A percentile compares a stretch with the other conserved stretches of the same genome.
phyloP scores from a whole-genome alignment of 2,888 invertebrate genomes.

The Flexamia atlantica region DNA sequence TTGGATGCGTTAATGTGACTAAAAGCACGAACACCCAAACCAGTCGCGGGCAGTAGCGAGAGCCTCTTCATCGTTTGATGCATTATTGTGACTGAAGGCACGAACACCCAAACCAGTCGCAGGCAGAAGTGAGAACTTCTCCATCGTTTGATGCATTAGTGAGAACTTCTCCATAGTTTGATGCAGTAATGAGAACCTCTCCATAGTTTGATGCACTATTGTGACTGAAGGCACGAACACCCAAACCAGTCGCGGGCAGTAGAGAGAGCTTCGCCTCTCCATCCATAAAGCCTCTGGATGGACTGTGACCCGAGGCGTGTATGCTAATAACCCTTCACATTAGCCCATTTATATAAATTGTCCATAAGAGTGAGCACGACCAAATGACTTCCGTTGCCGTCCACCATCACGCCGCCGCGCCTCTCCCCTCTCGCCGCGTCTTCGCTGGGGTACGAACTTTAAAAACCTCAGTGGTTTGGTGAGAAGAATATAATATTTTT shows the following conservation, averaged over 20 bases:
- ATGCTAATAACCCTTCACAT: conserved; percentile 49
- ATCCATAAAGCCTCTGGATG: conserved; percentile 27
- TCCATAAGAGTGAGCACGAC: conserved; percentile 46
- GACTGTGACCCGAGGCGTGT: conserved; percentile 8
- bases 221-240: neutral
- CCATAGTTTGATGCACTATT: neutral
- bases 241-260: neutral
- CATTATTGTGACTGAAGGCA: no score
- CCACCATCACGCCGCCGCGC: neutral
- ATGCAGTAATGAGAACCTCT: neutral
- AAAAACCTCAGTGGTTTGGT: no score
- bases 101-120: no score
- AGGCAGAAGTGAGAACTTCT: neutral
- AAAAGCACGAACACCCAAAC: no score
- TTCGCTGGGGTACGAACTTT: neutral
- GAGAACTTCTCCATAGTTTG: neutral
- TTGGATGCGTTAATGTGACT: no score
- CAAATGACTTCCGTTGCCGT: conserved; percentile 41
- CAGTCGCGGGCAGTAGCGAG: neutral
- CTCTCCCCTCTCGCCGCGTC: neutral
- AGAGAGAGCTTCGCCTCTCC: conserved; percentile 8
- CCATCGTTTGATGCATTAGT: no score
- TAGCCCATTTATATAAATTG: conserved; percentile 53
- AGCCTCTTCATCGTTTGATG: neutral
- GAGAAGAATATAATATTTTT: no score